phyloP scores from a whole-genome alignment of 2,888 invertebrate genomes.

The Meiosimyza platycephala region DNA sequence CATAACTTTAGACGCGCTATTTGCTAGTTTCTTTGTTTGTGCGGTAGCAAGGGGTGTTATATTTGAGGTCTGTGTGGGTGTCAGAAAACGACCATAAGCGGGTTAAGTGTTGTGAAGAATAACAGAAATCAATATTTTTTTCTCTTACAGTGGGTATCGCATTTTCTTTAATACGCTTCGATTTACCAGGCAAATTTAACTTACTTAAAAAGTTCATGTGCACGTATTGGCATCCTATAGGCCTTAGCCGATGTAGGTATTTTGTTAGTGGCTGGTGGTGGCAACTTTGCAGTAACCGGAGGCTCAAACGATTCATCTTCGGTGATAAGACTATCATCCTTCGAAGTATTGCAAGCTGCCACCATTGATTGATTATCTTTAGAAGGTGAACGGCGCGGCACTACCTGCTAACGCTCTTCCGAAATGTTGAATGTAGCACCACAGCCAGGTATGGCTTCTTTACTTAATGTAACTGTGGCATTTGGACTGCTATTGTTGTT shows the following conservation, averaged over 20 bases:
- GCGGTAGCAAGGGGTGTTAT: constrained; percentile 44
- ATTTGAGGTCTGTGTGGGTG: constrained; percentile 60
- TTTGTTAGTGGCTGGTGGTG: constrained; percentile 40
- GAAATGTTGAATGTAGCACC: constrained; percentile 52
- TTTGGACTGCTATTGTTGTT: constrained; percentile 45
- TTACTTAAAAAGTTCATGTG: constrained; percentile 66
- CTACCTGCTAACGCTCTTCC: not conserved
- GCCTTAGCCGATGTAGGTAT: constrained; percentile 47
- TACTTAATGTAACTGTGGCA: constrained; percentile 46
- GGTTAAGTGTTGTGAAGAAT: constrained; percentile 38
- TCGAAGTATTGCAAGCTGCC: constrained; percentile 52
- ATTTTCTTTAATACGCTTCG: constrained; percentile 60
- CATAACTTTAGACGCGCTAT: constrained; percentile 60
- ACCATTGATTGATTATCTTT: constrained; percentile 50
- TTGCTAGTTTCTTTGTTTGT: constrained; percentile 56
- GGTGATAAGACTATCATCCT: constrained; percentile 58
- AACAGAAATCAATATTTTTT: not conserved
- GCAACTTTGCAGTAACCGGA: constrained; percentile 35
- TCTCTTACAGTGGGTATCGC: constrained; percentile 52
- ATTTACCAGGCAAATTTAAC: constrained; percentile 47
- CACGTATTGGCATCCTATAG: constrained; percentile 56
- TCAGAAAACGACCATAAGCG: constrained; percentile 59
- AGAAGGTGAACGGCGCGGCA: constrained; percentile 27
- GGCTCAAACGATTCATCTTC: constrained; percentile 61
- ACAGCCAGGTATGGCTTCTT: constrained; percentile 35